Conservation (phyloP, 2,797 vertebrate genomes). For the Periparus ater region DNA sequence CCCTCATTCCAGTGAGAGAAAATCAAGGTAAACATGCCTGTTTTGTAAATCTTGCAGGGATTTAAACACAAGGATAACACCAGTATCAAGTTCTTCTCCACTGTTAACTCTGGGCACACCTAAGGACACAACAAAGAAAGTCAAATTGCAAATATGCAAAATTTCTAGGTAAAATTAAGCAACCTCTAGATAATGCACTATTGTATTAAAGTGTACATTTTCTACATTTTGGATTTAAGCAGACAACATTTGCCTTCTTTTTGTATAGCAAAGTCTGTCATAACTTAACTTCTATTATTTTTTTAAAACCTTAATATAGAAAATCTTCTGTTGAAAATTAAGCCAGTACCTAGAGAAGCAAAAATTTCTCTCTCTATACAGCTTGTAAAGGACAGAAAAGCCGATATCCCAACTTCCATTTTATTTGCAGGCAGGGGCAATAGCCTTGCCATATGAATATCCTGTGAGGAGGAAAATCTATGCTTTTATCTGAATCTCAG, state of each 20-base stretch:
- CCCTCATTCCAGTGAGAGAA: neutral
- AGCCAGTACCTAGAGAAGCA: neutral
- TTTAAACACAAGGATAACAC: neutral
- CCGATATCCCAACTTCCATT: neutral
- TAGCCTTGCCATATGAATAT: neutral
- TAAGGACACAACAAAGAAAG: neutral
- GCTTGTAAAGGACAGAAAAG: neutral
- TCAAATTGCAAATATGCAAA: neutral
- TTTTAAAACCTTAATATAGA: neutral
- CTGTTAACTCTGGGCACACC: neutral
- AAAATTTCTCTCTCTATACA: neutral
- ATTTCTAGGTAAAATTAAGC: neutral
- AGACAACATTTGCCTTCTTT: neutral
- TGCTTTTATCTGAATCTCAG: neutral
- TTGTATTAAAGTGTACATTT: neutral
- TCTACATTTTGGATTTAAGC: neutral
- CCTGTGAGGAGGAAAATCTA: neutral
- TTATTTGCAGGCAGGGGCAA: neutral
- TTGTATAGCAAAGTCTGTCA: neutral
- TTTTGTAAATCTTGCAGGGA: neutral
- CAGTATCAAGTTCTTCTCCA: neutral
- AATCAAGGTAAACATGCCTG: neutral
- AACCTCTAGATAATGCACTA: neutral
- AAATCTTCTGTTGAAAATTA: neutral
- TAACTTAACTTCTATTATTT: neutral